These are phyloP conservation scores for Trachymyrmex septentrionalis DNA, from an alignment of 1,140 invertebrate species.

Conservation along the genomic window DNA sequence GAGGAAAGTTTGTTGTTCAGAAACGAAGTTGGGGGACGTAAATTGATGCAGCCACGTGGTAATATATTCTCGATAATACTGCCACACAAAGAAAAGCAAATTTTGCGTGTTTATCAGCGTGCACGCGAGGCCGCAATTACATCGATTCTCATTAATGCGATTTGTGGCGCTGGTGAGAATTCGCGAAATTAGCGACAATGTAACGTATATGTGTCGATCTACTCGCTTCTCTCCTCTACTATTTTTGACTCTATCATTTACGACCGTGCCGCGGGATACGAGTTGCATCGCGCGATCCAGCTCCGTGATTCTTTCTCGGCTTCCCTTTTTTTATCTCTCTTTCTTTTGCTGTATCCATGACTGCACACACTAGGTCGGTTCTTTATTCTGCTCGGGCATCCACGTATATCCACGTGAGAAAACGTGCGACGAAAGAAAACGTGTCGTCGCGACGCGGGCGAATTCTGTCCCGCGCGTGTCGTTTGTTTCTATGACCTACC, in stretches of 20 bases:
- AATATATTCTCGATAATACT: conserved; percentile 12
- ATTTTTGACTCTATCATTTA: conserved; percentile 17
- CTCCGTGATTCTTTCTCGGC: conserved; percentile 16
- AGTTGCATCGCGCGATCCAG: conserved; percentile 7
- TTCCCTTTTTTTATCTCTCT: background rate
- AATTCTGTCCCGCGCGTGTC: conserved; percentile 64
- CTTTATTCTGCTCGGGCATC: conserved; percentile 52
- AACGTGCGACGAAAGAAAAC: conserved; percentile 69
- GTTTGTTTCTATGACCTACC: conserved; percentile 19
- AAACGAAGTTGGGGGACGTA: background rate
- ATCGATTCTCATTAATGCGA: conserved; percentile 65
- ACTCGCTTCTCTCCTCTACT: background rate
- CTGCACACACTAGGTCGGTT: conserved; percentile 10
- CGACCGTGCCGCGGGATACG: background rate
- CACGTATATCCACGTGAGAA: conserved; percentile 48
- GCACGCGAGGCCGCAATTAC: conserved; percentile 56
- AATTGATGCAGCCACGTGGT: background rate
- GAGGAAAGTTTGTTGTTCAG: background rate
- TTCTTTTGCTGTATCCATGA: conserved; percentile 7
- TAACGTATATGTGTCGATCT: background rate
- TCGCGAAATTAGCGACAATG: conserved; percentile 56
- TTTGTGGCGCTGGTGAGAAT: conserved; percentile 41
- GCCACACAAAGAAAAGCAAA: conserved; percentile 33
- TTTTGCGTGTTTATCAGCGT: conserved; percentile 47
- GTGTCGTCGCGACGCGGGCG: conserved; percentile 63